Evolutionary conservation across 1,140 invertebrate genomes (phyloP).

Genomic region (Scylla paramamosain): DNA sequence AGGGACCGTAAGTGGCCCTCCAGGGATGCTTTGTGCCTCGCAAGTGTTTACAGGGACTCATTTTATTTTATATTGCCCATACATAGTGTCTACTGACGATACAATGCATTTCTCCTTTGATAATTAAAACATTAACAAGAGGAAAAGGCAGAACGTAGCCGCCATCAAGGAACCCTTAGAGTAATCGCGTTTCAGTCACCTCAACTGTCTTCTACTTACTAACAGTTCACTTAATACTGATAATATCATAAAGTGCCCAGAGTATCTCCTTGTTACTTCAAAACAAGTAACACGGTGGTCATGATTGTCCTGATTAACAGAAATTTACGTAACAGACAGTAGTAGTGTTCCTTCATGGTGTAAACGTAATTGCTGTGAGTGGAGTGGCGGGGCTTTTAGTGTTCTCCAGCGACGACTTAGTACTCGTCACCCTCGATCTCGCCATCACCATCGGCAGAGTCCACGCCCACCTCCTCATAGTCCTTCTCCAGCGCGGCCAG

Average conservation of each 20-base stretch:
- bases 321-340: neutral
- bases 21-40: neutral
- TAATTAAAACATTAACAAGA: conserved; percentile 61
- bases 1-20: neutral
- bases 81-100: neutral
- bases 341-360: neutral
- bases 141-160: neutral
- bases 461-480: conserved; percentile 56
- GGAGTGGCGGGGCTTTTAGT: neutral
- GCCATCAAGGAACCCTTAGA: neutral
- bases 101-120: neutral
- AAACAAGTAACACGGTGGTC: neutral
- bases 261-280: neutral
- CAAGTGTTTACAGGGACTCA: neutral
- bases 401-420: neutral
- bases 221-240: neutral
- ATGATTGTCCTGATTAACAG: neutral
- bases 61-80: neutral
- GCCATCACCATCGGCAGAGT: conserved; percentile 44
- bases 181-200: neutral
- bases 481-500: conserved; percentile 51
- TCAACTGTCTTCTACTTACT: neutral
- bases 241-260: conserved; percentile 1
- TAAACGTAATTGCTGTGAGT: neutral
- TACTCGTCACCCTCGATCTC: conserved; percentile 50